Percentiles rank a stretch among this genome's conserved stretches.
Evolutionary conservation across 1,140 invertebrate genomes (phyloP).

Genomic region (Lepidotrigona ventralis): DNA sequence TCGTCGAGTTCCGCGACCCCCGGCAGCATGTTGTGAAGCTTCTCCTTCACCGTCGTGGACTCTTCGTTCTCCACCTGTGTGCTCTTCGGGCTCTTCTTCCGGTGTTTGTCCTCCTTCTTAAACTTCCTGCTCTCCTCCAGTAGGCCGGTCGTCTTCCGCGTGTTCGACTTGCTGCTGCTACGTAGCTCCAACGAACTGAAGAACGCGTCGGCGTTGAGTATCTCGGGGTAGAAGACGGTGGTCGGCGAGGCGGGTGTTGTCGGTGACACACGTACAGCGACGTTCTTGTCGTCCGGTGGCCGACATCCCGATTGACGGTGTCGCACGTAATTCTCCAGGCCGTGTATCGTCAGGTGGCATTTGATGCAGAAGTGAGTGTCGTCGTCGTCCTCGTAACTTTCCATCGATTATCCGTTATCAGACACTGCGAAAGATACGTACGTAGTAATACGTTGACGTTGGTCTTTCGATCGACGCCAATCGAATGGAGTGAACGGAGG

Average conservation of each 20-base stretch:
- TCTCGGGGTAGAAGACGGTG: constrained; percentile 78
- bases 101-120: constrained; percentile 74
- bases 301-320: constrained; percentile 87
- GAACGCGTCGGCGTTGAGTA: constrained; percentile 89
- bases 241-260: constrained; percentile 61
- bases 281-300: constrained; percentile 65
- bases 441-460: no score
- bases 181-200: constrained; percentile 92
- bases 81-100: constrained; percentile 64
- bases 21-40: constrained; percentile 68
- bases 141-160: constrained; percentile 72
- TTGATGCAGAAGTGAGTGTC: constrained; percentile 92
- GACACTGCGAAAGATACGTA: not conserved
- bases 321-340: constrained; percentile 89
- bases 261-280: constrained; percentile 65
- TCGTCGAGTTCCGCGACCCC: constrained; percentile 75
- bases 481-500: not conserved
- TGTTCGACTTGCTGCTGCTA: constrained; percentile 84
- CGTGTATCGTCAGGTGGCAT: constrained; percentile 89
- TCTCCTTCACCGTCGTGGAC: constrained; percentile 62
- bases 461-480: not conserved
- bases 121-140: constrained; percentile 72
- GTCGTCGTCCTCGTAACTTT: constrained; percentile 85
- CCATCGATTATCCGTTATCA: constrained; percentile 62
- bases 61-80: constrained; percentile 60